Conservation (phyloP, 2,113 vertebrate species). For the Merops nubicus region DNA sequence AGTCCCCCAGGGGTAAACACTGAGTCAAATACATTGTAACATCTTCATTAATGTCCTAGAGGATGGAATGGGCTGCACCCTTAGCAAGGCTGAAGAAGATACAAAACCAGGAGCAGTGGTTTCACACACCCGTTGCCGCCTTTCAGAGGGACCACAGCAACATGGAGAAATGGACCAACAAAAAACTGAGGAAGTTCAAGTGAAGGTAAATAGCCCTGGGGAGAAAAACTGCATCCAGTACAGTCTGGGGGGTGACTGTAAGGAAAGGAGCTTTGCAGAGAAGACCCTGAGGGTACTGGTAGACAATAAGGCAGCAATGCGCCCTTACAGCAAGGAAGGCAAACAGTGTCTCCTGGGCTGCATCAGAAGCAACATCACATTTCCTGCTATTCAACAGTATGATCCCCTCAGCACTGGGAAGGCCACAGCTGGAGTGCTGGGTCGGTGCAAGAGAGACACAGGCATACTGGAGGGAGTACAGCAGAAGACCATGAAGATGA, state of each 20-base stretch:
- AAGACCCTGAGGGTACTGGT: neutral
- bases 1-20: neutral
- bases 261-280: neutral
- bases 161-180: neutral
- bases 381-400: rapidly evolving
- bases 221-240: neutral
- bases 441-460: too few species aligned
- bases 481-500: neutral
- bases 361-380: neutral
- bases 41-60: neutral
- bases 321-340: neutral
- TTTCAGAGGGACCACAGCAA: neutral
- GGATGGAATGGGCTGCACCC: rapidly evolving
- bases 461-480: too few species aligned
- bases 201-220: neutral
- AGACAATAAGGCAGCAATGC: neutral
- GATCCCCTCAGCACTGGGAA: neutral
- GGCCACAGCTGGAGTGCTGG: neutral
- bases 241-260: neutral
- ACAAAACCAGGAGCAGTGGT: neutral
- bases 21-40: neutral
- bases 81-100: neutral
- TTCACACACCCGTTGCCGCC: neutral
- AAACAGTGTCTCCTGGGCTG: neutral
- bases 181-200: neutral